Percentiles rank a stretch among this genome's conserved stretches.
Conservation (phyloP, 2,888 invertebrate species). For the Heliconius sara region DNA sequence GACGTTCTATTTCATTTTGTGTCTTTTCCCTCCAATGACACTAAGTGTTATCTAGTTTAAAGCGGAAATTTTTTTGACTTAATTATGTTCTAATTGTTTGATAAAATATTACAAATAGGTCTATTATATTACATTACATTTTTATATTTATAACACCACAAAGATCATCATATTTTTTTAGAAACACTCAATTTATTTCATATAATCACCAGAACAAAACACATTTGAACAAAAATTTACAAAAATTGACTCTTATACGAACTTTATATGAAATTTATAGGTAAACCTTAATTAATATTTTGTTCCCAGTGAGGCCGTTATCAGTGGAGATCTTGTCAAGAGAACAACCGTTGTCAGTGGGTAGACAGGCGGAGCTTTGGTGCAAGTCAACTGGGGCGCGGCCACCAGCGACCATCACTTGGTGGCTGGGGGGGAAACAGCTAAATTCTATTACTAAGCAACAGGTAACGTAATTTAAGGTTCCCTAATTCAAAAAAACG, state of each 20-base stretch:
- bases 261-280: constrained; percentile 30
- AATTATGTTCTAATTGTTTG: no score
- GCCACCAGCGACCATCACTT: constrained; percentile 92
- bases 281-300: constrained; percentile 33
- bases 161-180: neutral
- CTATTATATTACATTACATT: no score
- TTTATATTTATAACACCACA: neutral
- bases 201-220: neutral
- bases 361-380: constrained; percentile 90
- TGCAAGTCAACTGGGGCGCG: constrained; percentile 93
- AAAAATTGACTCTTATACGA: neutral
- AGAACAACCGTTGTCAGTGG: constrained; percentile 93
- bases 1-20: no score
- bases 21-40: no score
- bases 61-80: neutral
- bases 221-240: constrained; percentile 4
- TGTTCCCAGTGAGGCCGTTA: constrained; percentile 89
- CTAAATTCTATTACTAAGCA: constrained; percentile 78
- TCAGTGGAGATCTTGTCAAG: constrained; percentile 91
- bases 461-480: constrained; percentile 59
- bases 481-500: neutral
- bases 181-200: neutral
- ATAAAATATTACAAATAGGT: no score
- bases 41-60: neutral
- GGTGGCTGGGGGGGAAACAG: constrained; percentile 91